Percentiles rank a stretch among this genome's conserved stretches.
These are phyloP conservation scores for Rattus rattus DNA, from an alignment of 2,113 vertebrate species.

Conservation along the genomic window DNA sequence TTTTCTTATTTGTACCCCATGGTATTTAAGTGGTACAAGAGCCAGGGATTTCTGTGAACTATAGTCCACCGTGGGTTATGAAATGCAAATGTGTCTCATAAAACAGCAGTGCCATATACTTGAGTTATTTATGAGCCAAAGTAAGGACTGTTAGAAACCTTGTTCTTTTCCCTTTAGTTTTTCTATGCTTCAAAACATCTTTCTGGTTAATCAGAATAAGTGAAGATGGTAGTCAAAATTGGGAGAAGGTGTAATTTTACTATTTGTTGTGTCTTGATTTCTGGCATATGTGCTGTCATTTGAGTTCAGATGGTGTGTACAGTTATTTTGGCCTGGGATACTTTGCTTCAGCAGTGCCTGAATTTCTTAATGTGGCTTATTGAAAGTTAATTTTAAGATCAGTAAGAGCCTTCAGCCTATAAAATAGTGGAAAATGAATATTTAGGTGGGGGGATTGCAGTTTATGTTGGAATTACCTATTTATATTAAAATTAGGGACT, in stretches of 20 bases:
- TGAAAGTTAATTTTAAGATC: slow-evolving; percentile 75
- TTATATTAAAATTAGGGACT: slow-evolving; percentile 76
- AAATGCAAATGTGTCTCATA: background rate
- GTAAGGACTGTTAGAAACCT: background rate
- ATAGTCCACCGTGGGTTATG: background rate
- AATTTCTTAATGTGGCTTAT: slow-evolving; percentile 70
- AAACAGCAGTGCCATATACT: background rate
- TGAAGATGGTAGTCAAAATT: slow-evolving; percentile 46
- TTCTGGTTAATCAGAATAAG: slow-evolving; percentile 22
- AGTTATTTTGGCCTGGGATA: slow-evolving; percentile 66
- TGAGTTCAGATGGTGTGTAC: slow-evolving; percentile 72
- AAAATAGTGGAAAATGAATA: slow-evolving; percentile 66
- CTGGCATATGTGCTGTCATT: slow-evolving; percentile 74
- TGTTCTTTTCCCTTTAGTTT: background rate
- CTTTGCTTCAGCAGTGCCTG: slow-evolving; percentile 69
- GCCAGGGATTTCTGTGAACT: background rate
- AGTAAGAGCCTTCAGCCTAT: slow-evolving; percentile 74
- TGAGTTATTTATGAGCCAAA: slow-evolving; percentile 29
- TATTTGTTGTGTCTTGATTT: slow-evolving; percentile 51
- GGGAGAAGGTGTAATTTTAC: background rate
- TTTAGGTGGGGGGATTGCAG: slow-evolving; percentile 62
- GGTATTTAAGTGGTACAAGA: background rate
- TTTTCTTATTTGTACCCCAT: background rate
- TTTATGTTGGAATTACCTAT: slow-evolving; percentile 83
- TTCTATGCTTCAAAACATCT: slow-evolving; percentile 26